Evolutionary conservation across 2,797 vertebrate species (phyloP).

Genomic region (Brachymystax lenok): DNA sequence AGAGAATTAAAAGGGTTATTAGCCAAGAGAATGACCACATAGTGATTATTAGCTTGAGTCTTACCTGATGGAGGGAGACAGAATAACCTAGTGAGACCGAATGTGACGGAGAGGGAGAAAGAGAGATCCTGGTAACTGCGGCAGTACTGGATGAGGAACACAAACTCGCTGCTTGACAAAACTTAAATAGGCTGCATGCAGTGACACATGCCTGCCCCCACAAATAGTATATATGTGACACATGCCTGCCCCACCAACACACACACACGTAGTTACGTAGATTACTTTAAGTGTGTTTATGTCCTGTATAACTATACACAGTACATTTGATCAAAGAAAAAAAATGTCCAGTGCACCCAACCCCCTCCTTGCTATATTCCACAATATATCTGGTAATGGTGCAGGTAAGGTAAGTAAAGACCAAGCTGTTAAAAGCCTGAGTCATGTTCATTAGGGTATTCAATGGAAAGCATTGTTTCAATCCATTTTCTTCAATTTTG

Average conservation of each 20-base stretch:
- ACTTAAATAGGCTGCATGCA: not conserved
- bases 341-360: too few species aligned
- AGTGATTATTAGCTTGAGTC: not conserved
- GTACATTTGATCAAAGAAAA: too few species aligned
- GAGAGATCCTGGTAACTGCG: not conserved
- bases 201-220: slow-evolving; percentile 21
- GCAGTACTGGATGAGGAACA: slow-evolving; percentile 6
- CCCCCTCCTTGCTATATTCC: too few species aligned
- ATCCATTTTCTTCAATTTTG: too few species aligned
- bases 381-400: too few species aligned
- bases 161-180: not conserved
- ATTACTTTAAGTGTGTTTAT: not conserved
- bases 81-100: not conserved
- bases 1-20: not conserved
- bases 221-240: not conserved
- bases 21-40: not conserved
- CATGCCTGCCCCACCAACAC: slow-evolving; percentile 3
- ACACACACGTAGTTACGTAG: not conserved
- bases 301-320: too few species aligned
- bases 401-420: too few species aligned
- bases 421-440: too few species aligned
- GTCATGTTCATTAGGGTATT: too few species aligned
- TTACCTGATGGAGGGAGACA: slow-evolving; percentile 7
- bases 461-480: too few species aligned
- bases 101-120: not conserved